phyloP scores from a whole-genome alignment of 2,888 invertebrate genomes.

The Cremastinae sp. region DNA sequence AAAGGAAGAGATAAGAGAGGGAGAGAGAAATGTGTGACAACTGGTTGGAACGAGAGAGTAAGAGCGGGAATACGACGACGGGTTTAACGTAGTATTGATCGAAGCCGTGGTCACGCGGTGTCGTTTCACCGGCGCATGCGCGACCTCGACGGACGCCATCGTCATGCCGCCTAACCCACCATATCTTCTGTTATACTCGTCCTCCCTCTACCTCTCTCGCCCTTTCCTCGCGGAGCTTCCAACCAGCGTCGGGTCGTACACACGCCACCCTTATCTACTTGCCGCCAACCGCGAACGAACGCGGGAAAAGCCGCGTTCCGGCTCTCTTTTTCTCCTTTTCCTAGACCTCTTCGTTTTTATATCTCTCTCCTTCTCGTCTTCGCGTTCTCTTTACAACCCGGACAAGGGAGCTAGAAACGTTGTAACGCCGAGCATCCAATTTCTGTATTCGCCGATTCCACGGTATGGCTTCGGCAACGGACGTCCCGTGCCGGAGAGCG shows the following conservation, averaged over 20 bases:
- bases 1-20: slow-evolving; percentile 1
- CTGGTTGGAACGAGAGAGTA: slow-evolving; percentile 6
- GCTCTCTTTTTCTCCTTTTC: slow-evolving; percentile 18
- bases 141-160: slow-evolving; percentile 80
- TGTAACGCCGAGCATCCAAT: slow-evolving; percentile 41
- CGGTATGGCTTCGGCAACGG: slow-evolving; percentile 63
- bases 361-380: neutral
- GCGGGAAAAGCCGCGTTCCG: slow-evolving; percentile 40
- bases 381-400: slow-evolving; percentile 8
- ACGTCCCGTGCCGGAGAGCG: slow-evolving; percentile 16
- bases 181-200: slow-evolving; percentile 78
- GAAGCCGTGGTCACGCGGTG: slow-evolving; percentile 68
- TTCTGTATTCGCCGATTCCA: slow-evolving; percentile 46
- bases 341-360: neutral
- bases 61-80: slow-evolving; percentile 53
- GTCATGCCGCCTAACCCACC: slow-evolving; percentile 80
- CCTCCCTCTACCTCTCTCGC: slow-evolving; percentile 46
- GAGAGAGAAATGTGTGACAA: neutral
- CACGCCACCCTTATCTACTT: slow-evolving; percentile 45
- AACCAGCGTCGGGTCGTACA: slow-evolving; percentile 23
- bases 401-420: slow-evolving; percentile 27
- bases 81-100: slow-evolving; percentile 58
- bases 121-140: slow-evolving; percentile 80
- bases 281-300: slow-evolving; percentile 48
- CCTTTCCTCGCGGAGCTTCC: too few relatives aligned